Base-by-base conservation (phyloP, 2,797 vertebrate species). In the Pseudochirops corinnae region DNA sequence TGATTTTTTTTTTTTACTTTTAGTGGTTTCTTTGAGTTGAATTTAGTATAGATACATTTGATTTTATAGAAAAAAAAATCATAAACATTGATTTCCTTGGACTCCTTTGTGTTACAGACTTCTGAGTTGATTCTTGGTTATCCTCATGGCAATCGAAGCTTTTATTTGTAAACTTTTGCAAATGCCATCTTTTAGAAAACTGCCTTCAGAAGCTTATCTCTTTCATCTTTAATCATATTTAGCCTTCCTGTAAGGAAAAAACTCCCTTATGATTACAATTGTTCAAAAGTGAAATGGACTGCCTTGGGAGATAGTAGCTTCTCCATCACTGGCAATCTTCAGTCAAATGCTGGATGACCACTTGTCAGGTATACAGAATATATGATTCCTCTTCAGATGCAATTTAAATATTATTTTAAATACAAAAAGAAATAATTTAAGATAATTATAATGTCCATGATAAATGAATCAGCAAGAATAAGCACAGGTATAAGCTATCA, bases 101-200 rank as follows among this genome's bases (percentile, higher is more conserved):
- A 58, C 4, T 95, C 95, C 26, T 90, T 91, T 92, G 91, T 95
- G 93, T 74, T 90, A 9, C 29, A 96, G 92, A 96, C n/a, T 90
- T 93, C 90, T 57, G 94, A 46, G 14, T n/a, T 58, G 21, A 93
- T 39, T 46, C 94, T 95, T 57, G 60, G 53, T 60, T 58, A 52
- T 82, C 90, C 92, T 55, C 60, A 93, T 57, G 93, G 56, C 93
- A 92, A 92, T 90, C 57, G 29, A 93, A 92, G 24, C 18, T 21
- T 55, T 74, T 24, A 57, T 92, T 95, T 92, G 24, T 55, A 55
- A 11, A 31, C 56, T 55, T 58, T 93, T 93, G 90, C 62, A 46
- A 94, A 94, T 62, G 24, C 46, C 93, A 92, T 94, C 94, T 94
- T 58, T 96, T 53, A 91, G 55, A 92, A 94, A 96, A 91, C 52